These are phyloP conservation scores for Cryptus armator DNA, from an alignment of 2,888 invertebrate species.

Conservation along the genomic window DNA sequence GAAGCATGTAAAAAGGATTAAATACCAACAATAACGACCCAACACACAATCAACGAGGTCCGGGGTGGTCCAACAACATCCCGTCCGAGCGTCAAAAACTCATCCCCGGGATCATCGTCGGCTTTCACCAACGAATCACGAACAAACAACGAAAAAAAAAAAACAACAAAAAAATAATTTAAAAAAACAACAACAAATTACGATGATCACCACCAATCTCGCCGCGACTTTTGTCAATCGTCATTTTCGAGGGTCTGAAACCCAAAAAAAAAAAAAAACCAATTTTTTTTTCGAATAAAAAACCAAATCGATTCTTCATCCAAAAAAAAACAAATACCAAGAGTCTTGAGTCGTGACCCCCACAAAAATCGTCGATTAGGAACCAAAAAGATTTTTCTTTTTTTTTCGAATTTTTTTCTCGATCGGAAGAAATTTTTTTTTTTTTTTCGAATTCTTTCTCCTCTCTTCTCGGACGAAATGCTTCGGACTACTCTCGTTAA, in stretches of 20 bases:
- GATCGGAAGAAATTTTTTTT: too few species aligned
- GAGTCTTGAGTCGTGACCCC: not conserved
- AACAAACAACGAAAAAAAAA: not conserved
- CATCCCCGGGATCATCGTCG: conserved; percentile 40
- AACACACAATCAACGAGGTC: conserved; percentile 68
- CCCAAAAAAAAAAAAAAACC: conserved; percentile 26
- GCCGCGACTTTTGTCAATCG: conserved; percentile 66
- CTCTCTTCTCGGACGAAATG: conserved; percentile 8
- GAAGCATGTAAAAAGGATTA: not conserved
- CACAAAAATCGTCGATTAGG: not conserved
- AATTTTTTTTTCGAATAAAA: conserved; percentile 67
- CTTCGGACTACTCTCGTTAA: conserved; percentile 72
- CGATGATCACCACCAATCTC: conserved; percentile 57
- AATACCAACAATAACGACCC: conserved; percentile 58
- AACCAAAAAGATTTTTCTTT: not conserved
- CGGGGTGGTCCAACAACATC: conserved; percentile 73
- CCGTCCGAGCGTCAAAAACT: conserved; percentile 45
- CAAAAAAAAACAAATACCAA: too few species aligned
- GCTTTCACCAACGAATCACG: conserved; percentile 26
- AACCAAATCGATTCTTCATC: conserved; percentile 62
- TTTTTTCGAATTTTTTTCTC: too few species aligned
- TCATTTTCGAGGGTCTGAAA: conserved; percentile 63
- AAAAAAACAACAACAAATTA: conserved; percentile 25
- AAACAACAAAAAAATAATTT: conserved; percentile 10
- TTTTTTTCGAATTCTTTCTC: not conserved